Evolutionary conservation across 2,797 vertebrate species (phyloP).

Genomic region (Clamator glandarius): DNA sequence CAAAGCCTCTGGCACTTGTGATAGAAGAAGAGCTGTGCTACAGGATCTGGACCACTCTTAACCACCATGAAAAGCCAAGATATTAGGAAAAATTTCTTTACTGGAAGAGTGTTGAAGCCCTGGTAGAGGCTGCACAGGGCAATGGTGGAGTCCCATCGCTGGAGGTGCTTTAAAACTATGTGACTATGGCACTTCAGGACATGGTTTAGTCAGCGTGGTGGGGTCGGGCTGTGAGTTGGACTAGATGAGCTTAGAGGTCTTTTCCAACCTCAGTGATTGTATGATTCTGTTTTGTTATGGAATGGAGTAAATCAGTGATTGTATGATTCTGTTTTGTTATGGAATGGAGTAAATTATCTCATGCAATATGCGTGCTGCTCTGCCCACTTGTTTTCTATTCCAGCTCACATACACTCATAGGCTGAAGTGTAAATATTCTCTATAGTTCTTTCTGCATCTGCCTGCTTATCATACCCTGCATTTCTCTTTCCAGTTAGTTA

Average conservation of each 20-base stretch:
- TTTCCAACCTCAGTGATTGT: too few relatives aligned
- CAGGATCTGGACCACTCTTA: neutral
- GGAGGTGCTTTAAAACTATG: too few relatives aligned
- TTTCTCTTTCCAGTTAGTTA: neutral
- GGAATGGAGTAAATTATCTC: neutral
- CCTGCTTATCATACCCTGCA: neutral
- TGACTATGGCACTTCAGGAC: too few relatives aligned
- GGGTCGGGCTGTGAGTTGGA: too few relatives aligned
- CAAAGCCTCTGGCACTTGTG: neutral
- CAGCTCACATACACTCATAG: neutral
- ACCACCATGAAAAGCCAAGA: neutral
- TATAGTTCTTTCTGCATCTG: neutral
- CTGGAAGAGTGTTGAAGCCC: too few relatives aligned
- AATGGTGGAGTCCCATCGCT: too few relatives aligned
- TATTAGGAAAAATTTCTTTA: too few relatives aligned
- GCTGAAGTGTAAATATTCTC: neutral
- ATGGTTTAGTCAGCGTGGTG: too few relatives aligned
- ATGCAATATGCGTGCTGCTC: fast-evolving
- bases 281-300: too few relatives aligned
- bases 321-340: neutral
- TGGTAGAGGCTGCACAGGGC: too few relatives aligned
- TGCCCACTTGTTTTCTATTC: neutral
- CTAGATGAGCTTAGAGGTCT: too few relatives aligned
- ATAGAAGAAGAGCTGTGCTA: neutral
- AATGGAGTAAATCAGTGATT: too few relatives aligned